Percentiles rank a stretch among this genome's conserved stretches.
Conservation (phyloP, 2,888 invertebrate genomes). For the Rhaphigaster nebulosa region DNA sequence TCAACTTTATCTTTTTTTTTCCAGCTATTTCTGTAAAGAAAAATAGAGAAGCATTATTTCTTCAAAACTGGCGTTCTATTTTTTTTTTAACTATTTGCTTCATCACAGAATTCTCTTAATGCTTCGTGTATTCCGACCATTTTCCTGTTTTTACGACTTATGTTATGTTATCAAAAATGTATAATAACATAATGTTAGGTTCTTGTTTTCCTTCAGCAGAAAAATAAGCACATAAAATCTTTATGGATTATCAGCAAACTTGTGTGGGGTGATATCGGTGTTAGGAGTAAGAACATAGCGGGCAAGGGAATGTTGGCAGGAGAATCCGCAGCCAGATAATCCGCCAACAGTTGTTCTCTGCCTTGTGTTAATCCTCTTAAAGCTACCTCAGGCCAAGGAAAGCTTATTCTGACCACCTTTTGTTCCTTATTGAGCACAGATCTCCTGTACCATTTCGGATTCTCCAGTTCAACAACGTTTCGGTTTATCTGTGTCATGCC, state of each 20-base stretch:
- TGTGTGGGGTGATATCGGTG: neutral
- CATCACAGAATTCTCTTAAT: no score
- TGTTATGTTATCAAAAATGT: no score
- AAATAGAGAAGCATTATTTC: no score
- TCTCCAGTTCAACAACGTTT: neutral
- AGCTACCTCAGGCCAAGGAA: conserved; percentile 45
- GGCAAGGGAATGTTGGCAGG: neutral
- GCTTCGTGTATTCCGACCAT: no score
- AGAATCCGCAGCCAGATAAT: conserved; percentile 9
- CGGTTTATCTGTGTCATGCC: neutral
- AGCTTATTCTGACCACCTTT: conserved; percentile 35
- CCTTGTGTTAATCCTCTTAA: conserved; percentile 24
- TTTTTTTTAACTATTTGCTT: no score
- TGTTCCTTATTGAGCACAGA: neutral
- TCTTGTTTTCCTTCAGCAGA: no score
- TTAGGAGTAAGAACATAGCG: neutral
- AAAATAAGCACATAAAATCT: neutral
- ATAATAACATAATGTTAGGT: no score
- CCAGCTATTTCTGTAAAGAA: no score
- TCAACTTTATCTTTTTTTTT: no score
- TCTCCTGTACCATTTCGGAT: neutral
- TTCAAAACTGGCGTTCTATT: no score
- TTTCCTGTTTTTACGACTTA: no score
- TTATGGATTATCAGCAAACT: neutral
- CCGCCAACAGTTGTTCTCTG: conserved; percentile 27